Evolutionary conservation across 1,140 invertebrate species (phyloP).

Genomic region (Pteromalus puparum): DNA sequence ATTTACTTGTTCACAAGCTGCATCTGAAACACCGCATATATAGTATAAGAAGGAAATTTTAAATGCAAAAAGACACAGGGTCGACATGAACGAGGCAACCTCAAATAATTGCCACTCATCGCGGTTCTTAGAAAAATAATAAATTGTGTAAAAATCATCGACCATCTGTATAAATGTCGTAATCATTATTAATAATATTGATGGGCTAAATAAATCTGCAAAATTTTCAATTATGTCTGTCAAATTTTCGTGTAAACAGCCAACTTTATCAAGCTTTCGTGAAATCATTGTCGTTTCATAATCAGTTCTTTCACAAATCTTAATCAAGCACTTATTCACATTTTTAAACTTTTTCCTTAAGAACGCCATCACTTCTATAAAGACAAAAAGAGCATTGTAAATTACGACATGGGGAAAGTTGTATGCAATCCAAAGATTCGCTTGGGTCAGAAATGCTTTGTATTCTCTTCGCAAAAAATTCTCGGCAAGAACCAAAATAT

Average conservation of each 20-base stretch:
- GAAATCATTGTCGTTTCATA: neutral
- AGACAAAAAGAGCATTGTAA: neutral
- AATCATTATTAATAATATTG: neutral
- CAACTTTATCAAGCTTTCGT: neutral
- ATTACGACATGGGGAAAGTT: neutral
- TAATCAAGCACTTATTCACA: neutral
- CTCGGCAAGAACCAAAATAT: neutral
- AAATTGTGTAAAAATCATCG: neutral
- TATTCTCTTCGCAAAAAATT: neutral
- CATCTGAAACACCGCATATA: neutral
- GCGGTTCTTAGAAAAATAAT: neutral
- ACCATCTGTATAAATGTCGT: neutral
- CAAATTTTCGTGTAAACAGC: neutral
- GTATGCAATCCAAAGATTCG: slow-evolving; percentile 7
- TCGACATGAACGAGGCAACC: neutral
- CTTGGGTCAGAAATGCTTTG: neutral
- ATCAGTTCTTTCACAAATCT: neutral
- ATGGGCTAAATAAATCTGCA: neutral
- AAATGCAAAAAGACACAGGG: neutral
- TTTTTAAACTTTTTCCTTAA: neutral
- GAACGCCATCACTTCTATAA: neutral
- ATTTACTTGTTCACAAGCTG: neutral
- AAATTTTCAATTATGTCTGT: neutral
- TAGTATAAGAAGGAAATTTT: neutral
- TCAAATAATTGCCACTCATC: neutral